phyloP scores from a whole-genome alignment of 2,797 vertebrate genomes.

The Pogoniulus pusillus region DNA sequence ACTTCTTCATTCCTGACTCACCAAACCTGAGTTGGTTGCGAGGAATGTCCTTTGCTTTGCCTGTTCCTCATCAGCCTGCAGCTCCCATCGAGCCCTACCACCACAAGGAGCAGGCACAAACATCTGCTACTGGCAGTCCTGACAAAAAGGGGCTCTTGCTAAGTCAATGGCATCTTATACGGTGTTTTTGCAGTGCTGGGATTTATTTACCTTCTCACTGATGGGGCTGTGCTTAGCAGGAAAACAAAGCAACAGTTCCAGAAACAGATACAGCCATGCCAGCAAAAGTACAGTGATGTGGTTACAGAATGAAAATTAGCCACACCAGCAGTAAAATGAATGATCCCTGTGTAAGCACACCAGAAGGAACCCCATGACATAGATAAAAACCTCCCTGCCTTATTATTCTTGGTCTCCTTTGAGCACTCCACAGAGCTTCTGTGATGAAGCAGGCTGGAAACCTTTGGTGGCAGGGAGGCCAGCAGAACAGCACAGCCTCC shows the following conservation, averaged over 20 bases:
- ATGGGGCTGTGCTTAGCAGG: neutral
- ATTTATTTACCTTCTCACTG: neutral
- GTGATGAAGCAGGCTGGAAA: neutral
- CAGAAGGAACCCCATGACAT: neutral
- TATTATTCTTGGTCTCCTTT: rapidly evolving
- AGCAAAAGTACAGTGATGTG: neutral
- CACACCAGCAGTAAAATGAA: neutral
- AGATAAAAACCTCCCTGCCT: neutral
- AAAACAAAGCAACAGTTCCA: neutral
- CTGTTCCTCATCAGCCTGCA: neutral
- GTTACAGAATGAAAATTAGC: neutral
- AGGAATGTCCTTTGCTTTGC: neutral
- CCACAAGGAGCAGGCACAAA: rapidly evolving
- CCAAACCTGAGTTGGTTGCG: rapidly evolving
- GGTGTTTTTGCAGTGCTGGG: neutral
- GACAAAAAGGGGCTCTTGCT: rapidly evolving
- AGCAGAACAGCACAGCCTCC: rapidly evolving
- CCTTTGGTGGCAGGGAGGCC: neutral
- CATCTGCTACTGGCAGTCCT: neutral
- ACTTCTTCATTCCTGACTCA: conserved; percentile 11
- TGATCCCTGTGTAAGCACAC: neutral
- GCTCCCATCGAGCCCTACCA: neutral
- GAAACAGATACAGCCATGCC: neutral
- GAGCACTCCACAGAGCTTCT: neutral
- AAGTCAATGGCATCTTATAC: neutral